Evolutionary conservation across 2,113 vertebrate species (phyloP).

Genomic region (Cinclus mexicanus): DNA sequence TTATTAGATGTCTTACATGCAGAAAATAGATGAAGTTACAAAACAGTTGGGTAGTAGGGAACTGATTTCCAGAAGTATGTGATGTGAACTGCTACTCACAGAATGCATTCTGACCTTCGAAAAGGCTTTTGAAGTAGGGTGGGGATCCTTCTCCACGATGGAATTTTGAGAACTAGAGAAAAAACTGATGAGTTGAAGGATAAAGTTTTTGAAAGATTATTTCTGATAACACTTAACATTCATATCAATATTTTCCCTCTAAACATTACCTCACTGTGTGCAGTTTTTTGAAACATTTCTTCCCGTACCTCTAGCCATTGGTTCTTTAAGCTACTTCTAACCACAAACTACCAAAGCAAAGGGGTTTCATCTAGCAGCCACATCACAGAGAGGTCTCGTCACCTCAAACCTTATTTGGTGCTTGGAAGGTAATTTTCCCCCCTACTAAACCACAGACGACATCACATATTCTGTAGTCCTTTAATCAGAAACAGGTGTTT

Average conservation of each 20-base stretch:
- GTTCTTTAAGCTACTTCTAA: conserved; percentile 29
- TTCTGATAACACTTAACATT: neutral
- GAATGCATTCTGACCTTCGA: neutral
- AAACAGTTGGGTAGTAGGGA: neutral
- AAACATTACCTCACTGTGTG: neutral
- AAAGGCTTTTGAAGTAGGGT: neutral
- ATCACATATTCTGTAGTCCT: neutral
- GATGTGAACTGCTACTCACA: neutral
- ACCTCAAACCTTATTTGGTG: conserved; percentile 48
- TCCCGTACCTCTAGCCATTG: neutral
- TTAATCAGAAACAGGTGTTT: neutral
- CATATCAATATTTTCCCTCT: neutral
- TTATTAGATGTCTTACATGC: neutral
- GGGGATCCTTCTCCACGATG: neutral
- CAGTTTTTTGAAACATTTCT: neutral
- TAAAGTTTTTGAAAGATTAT: neutral
- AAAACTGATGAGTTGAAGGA: neutral
- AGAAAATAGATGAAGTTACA: neutral
- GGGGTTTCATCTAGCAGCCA: conserved; percentile 41
- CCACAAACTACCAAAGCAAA: conserved; percentile 44
- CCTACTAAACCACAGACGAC: conserved; percentile 30
- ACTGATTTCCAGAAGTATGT: neutral
- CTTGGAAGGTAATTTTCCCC: conserved; percentile 31
- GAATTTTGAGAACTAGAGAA: neutral
- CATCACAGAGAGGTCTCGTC: conserved; percentile 55